Percentiles rank a stretch among this genome's conserved stretches.
phyloP scores from a whole-genome alignment of 2,113 vertebrate genomes.

The Caranx melampygus region DNA sequence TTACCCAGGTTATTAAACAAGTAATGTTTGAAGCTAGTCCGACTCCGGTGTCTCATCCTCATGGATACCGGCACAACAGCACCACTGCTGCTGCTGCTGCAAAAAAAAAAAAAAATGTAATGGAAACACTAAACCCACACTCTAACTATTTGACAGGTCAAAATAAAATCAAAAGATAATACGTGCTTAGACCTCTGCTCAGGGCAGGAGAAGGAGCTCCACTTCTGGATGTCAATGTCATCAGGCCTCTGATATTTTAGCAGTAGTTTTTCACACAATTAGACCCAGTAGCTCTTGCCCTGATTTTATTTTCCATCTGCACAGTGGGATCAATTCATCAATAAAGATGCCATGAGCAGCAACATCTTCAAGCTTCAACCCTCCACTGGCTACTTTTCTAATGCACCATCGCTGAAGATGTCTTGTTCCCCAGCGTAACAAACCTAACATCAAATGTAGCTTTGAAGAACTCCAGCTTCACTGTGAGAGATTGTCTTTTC shows the following conservation, averaged over 20 bases:
- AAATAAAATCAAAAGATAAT: background rate
- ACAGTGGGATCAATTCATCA: background rate
- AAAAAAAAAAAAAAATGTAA: too few species aligned
- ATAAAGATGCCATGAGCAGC: background rate
- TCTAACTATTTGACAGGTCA: background rate
- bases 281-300: too few species aligned
- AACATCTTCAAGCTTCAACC: background rate
- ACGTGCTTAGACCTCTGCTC: background rate
- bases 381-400: background rate
- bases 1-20: too few species aligned
- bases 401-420: background rate
- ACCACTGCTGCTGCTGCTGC: too few species aligned
- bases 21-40: too few species aligned
- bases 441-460: conserved; percentile 36
- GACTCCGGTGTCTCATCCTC: too few species aligned
- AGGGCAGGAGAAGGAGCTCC: too few species aligned
- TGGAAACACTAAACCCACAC: background rate
- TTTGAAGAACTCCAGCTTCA: conserved; percentile 26
- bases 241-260: too few species aligned
- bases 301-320: too few species aligned
- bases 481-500: conserved; percentile 17
- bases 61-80: too few species aligned
- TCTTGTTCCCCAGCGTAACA: background rate
- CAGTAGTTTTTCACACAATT: too few species aligned
- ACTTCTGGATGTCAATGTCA: too few species aligned